A percentile compares a stretch with the other conserved stretches of the same genome.
Conservation (phyloP, 2,113 vertebrate genomes). For the Austrofundulus limnaeus region DNA sequence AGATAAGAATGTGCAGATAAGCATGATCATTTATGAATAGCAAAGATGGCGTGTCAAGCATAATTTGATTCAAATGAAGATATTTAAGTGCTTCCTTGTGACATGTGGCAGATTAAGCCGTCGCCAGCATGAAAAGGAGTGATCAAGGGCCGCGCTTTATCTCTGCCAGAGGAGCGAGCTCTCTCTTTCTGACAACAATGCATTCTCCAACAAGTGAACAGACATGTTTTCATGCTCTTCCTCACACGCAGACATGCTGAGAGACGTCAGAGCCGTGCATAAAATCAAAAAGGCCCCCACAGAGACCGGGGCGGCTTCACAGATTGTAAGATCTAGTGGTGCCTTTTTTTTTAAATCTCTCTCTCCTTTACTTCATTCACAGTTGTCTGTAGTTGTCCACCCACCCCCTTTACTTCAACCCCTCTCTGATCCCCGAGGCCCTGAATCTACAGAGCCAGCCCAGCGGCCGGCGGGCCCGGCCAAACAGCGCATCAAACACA, state of each 20-base stretch:
- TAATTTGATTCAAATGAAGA: conserved; percentile 67
- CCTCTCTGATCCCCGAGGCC: conserved; percentile 49
- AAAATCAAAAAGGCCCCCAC: conserved; percentile 56
- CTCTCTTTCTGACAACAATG: conserved; percentile 58
- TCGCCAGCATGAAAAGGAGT: conserved; percentile 48
- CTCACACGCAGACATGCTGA: conserved; percentile 32
- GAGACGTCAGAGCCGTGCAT: conserved; percentile 56
- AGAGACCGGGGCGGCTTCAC: conserved; percentile 52
- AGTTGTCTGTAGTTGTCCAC: conserved; percentile 25
- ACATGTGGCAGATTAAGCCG: conserved; percentile 63
- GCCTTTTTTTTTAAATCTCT: conserved; percentile 1
- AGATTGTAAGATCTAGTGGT: conserved; percentile 45
- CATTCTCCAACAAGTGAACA: conserved; percentile 36
- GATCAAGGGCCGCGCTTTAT: conserved; percentile 59
- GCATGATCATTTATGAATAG: conserved; percentile 54
- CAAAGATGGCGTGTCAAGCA: conserved; percentile 47
- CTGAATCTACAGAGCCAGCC: conserved; percentile 44
- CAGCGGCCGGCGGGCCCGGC: conserved; percentile 54
- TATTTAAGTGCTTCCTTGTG: conserved; percentile 65
- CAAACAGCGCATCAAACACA: conserved; percentile 60
- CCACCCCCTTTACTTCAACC: conserved; percentile 59
- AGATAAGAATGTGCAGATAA: conserved; percentile 41
- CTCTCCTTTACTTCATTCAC: not conserved
- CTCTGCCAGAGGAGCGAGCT: conserved; percentile 25
- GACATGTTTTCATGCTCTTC: conserved; percentile 53